Conservation (phyloP, 2,113 vertebrate genomes). For the Pygathrix nemaeus region DNA sequence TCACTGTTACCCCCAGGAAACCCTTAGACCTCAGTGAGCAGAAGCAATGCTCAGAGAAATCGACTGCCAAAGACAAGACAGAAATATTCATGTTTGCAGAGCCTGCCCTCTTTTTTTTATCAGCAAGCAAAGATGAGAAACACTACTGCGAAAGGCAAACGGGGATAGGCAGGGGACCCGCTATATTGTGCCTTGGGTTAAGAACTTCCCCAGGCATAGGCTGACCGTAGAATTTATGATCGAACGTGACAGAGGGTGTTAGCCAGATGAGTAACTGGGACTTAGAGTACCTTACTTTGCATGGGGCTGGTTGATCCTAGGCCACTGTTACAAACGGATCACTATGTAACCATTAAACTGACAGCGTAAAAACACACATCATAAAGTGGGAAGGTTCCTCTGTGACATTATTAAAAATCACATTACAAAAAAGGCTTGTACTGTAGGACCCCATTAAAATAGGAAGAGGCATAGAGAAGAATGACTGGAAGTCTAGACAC, state of each 20-base stretch:
- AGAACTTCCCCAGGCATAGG: background rate
- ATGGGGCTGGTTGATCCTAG: too few species aligned
- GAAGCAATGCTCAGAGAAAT: background rate
- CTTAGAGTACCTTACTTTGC: background rate
- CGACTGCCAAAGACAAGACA: background rate
- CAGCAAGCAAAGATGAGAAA: background rate
- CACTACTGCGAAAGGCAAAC: background rate
- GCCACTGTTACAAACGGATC: background rate
- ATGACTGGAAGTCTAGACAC: background rate
- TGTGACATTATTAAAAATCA: background rate
- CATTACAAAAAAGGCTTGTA: background rate
- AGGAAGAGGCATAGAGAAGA: background rate
- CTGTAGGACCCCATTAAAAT: background rate
- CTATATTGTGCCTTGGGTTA: background rate
- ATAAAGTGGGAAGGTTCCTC: background rate
- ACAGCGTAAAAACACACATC: background rate
- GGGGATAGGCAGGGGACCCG: background rate
- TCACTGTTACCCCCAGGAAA: background rate
- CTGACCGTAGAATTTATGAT: background rate
- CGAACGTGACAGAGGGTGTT: background rate
- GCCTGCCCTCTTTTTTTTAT: background rate
- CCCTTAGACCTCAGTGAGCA: background rate
- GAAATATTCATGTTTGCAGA: background rate
- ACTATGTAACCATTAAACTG: background rate
- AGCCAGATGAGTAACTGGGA: background rate